Conservation (phyloP, 2,888 invertebrate species). For the Dugesia japonica region DNA sequence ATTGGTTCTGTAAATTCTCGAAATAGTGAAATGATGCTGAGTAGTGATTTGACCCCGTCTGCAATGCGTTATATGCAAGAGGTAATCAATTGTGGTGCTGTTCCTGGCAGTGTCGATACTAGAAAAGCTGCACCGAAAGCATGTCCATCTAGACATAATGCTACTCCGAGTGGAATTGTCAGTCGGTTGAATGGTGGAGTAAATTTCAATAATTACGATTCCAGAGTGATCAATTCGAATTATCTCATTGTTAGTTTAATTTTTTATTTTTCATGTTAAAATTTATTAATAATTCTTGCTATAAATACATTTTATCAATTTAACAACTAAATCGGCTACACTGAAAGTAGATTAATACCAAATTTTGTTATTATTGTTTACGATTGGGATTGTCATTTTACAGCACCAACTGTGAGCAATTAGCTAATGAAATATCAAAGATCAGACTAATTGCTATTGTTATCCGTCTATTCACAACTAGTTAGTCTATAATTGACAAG, state of each 20-base stretch:
- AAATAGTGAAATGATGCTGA: background rate
- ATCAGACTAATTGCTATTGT: too few relatives aligned
- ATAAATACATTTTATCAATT: too few relatives aligned
- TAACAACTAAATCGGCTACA: too few relatives aligned
- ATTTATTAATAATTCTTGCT: too few relatives aligned
- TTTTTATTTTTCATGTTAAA: background rate
- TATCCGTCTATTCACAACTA: too few relatives aligned
- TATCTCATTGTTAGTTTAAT: background rate
- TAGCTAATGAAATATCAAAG: too few relatives aligned
- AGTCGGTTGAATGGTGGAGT: conserved; percentile 25
- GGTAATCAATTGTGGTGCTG: background rate
- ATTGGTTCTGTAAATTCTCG: conserved; percentile 48
- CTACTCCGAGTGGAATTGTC: background rate
- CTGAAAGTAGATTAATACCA: too few relatives aligned
- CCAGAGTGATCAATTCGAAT: background rate
- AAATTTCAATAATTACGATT: conserved; percentile 23
- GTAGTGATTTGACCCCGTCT: conserved; percentile 23
- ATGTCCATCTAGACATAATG: background rate
- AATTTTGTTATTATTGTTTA: too few relatives aligned
- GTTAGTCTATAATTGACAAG: too few relatives aligned
- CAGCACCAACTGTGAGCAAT: too few relatives aligned
- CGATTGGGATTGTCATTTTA: too few relatives aligned
- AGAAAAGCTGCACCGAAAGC: background rate
- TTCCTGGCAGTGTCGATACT: conserved; percentile 4
- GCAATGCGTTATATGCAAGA: conserved; percentile 22